Base-by-base conservation (phyloP, 92 coral and sea anemone genomes). In the Phenganax marumi region DNA sequence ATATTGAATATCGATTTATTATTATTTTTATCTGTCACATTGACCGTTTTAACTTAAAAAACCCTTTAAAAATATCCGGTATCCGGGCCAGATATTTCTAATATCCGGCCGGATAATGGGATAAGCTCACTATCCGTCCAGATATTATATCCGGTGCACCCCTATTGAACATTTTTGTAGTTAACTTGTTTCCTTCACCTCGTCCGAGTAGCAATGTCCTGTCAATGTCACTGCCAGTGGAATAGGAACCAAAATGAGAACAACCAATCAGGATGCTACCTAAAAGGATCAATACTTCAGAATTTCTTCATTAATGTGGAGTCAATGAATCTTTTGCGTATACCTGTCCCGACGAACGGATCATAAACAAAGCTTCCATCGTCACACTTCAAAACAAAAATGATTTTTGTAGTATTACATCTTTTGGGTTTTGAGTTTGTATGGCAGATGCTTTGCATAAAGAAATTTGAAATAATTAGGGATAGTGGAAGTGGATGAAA, bases 311-410 rank as follows among this genome's bases (percentile, higher is more conserved):
- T 70, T 13, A 43, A 70, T 10, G 8, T 3, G 60, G 63, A 33
- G 2, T 13, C 2, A 0, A 23, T 3, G 24, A 2, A 9, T 56
- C 52, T 43, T 60, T 16, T 72, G 47, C 51, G 1, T 60, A 85
- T 82, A 86, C 97, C 97, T 16, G 97, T 92, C 52, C 97, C 97
- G 70, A 92, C 97, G 78, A 92, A 92, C 11, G 97, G 97, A 60
- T 92, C 98, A 84, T 79, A 95, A 11, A 92, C 93, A 52, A 92
- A 77, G 17, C 71, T 84, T 50, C 96, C 96, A 43, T 91, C 88
- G 10, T 81, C 78, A 50, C 91, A 93, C 98, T 95, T 57, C 16
- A 65, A 84, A 26, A 13, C 13, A 52, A 22, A 58, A 76, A 43
- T 3, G 8, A 46, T 18, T 39, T 21, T 16, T 6, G 50, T 23